A percentile compares a stretch with the other conserved stretches of the same genome.
These are phyloP conservation scores for Papilio polyxenes DNA, from an alignment of 1,140 invertebrate genomes.

Conservation along the genomic window DNA sequence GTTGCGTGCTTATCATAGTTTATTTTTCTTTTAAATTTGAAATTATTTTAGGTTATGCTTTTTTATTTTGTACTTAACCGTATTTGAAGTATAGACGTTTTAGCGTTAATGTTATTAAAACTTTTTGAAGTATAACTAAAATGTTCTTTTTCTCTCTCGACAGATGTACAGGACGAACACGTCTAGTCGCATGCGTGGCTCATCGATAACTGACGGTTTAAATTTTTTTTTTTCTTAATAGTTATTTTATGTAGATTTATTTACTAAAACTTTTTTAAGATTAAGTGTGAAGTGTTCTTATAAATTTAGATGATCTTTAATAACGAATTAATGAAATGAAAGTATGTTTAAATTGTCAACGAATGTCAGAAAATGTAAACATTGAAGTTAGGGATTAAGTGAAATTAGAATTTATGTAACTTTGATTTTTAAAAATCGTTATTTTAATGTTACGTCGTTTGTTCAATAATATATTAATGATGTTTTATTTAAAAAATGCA, in stretches of 20 bases:
- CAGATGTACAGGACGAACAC: constrained; percentile 84
- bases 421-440: not conserved
- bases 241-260: constrained; percentile 36
- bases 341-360: constrained; percentile 36
- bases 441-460: constrained; percentile 26
- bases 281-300: constrained; percentile 78
- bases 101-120: constrained; percentile 37
- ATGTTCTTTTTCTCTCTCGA: constrained; percentile 81
- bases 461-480: constrained; percentile 8
- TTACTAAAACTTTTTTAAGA: constrained; percentile 35
- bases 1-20: constrained; percentile 30
- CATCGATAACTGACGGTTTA: constrained; percentile 48
- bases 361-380: constrained; percentile 27
- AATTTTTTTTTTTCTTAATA: constrained; percentile 35
- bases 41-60: constrained; percentile 14
- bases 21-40: not conserved
- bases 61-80: constrained; percentile 14
- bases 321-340: constrained; percentile 24
- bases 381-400: constrained; percentile 1
- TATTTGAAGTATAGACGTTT: not conserved
- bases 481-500: not conserved
- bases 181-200: constrained; percentile 76
- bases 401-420: not conserved
- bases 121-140: constrained; percentile 44
- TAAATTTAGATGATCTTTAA: constrained; percentile 65